Evolutionary conservation across 2,797 vertebrate species (phyloP).

Genomic region (Emydoidea blandingii): DNA sequence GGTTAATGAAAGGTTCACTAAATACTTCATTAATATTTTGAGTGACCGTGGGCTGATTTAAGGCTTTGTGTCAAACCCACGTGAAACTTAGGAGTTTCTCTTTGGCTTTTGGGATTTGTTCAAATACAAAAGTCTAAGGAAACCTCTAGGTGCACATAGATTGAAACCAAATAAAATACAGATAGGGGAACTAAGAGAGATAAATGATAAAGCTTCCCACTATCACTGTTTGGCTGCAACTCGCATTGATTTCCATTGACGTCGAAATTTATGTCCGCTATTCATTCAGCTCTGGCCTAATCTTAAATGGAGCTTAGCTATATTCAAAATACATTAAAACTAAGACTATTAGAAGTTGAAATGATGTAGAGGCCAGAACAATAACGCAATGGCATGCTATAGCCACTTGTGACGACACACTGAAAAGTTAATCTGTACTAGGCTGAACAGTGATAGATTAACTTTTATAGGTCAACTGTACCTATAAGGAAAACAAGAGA

Average conservation of each 20-base stretch:
- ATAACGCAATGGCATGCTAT: neutral
- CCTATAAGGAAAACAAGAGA: conserved; percentile 26
- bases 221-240: neutral
- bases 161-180: neutral
- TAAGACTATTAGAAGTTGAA: neutral
- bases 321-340: neutral
- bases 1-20: neutral
- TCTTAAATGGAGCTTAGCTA: neutral
- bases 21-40: conserved; percentile 19
- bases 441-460: neutral
- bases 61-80: neutral
- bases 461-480: conserved; percentile 10
- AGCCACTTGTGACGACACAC: neutral
- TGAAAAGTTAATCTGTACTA: neutral
- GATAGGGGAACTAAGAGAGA: neutral
- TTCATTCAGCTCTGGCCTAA: neutral
- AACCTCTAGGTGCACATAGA: neutral
- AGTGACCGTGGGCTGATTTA: neutral
- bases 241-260: neutral
- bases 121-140: neutral
- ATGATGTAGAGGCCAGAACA: neutral
- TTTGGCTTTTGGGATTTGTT: neutral
- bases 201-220: neutral
- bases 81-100: neutral
- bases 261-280: neutral